Evolutionary conservation across 53 echinoderm and acorn worm species (phyloP).

Genomic region (Actinopyga echinites): DNA sequence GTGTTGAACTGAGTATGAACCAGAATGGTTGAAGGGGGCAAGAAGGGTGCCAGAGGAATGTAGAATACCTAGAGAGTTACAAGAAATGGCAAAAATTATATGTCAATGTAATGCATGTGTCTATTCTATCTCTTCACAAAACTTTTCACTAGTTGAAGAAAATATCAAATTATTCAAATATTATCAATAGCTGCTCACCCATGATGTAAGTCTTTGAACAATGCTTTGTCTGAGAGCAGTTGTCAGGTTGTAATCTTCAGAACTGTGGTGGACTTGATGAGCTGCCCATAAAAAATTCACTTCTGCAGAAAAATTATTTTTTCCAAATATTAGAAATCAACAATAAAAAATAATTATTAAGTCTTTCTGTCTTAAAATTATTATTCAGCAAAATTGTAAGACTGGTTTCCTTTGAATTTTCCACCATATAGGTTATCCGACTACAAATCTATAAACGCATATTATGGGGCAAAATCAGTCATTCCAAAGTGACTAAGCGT

Average conservation of each 20-base stretch:
- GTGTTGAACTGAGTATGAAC: constrained; percentile 86
- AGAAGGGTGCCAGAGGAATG: constrained; percentile 70
- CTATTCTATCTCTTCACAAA: no score
- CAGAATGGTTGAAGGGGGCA: constrained; percentile 69
- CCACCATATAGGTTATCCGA: no score
- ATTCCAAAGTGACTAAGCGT: no score
- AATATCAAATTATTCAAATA: no score
- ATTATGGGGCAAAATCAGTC: no score
- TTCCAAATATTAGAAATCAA: not conserved
- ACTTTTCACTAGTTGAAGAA: no score
- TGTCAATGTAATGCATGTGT: no score
- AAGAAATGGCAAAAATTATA: not conserved
- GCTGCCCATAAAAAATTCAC: constrained; percentile 93
- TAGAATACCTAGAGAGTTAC: constrained; percentile 68
- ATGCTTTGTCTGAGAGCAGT: constrained; percentile 85
- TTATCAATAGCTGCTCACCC: no score
- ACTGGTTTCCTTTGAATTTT: no score
- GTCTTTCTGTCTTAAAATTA: not conserved
- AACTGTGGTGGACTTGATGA: constrained; percentile 96
- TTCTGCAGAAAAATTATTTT: constrained; percentile 53
- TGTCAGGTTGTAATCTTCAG: constrained; percentile 87
- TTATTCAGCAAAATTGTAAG: no score
- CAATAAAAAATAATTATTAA: not conserved
- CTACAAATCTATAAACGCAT: no score
- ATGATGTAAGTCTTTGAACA: constrained; percentile 71